Percentiles rank a stretch among this genome's conserved stretches.
These are phyloP conservation scores for Cyanoramphus novaezelandiae DNA, from an alignment of 2,113 vertebrate species.

Conservation along the genomic window DNA sequence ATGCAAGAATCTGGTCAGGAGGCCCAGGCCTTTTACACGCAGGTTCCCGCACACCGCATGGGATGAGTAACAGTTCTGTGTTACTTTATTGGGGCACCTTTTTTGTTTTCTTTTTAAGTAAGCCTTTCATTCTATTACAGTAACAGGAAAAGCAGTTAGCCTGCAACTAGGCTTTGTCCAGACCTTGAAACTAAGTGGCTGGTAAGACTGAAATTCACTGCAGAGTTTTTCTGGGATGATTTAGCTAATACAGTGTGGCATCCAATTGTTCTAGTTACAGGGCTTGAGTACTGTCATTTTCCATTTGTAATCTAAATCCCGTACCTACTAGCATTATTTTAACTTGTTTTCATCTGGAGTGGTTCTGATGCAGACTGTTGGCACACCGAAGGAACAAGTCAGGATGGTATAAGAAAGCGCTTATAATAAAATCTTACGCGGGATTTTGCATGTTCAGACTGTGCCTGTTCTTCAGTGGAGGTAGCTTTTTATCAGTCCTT, in stretches of 20 bases:
- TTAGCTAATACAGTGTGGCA: background rate
- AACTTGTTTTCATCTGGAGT: background rate
- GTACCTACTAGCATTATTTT: background rate
- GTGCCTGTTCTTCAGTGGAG: background rate
- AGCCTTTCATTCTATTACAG: background rate
- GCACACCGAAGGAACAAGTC: background rate
- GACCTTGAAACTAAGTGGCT: background rate
- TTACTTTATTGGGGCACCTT: background rate
- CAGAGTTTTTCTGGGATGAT: background rate
- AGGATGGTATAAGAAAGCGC: background rate
- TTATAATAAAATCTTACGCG: background rate
- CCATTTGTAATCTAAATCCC: background rate
- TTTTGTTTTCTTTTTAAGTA: background rate
- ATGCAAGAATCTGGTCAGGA: background rate
- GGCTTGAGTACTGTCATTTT: background rate
- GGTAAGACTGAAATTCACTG: background rate
- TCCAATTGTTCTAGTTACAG: background rate
- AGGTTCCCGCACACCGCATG: background rate
- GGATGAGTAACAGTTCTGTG: background rate
- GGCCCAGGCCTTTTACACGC: fast-evolving
- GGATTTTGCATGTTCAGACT: background rate
- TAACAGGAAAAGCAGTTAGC: background rate
- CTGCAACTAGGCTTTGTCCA: background rate
- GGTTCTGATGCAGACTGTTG: background rate
- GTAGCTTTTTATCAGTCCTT: background rate